Percentiles rank a stretch among this genome's conserved stretches.
Evolutionary conservation across 2,888 invertebrate species (phyloP).

Genomic region (Stratiomys singularior): DNA sequence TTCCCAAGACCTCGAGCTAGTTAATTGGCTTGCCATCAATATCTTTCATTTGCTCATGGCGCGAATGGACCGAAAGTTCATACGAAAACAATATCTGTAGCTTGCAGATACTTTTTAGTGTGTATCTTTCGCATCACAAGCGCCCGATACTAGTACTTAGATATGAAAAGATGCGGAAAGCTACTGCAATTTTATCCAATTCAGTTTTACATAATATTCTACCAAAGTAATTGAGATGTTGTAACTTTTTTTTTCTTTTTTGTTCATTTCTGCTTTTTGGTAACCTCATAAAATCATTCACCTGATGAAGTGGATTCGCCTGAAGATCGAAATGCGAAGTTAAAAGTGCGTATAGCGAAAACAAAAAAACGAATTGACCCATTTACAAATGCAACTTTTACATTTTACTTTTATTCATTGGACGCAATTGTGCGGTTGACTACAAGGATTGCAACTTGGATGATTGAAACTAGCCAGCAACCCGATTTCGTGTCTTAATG

Average conservation of each 20-base stretch:
- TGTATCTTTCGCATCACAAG: not conserved
- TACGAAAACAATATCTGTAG: not conserved
- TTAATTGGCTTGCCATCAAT: slow-evolving; percentile 29
- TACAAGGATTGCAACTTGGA: too few relatives aligned
- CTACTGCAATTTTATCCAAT: slow-evolving; percentile 19
- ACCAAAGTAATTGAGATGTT: slow-evolving; percentile 9
- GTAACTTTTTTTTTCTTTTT: slow-evolving; percentile 7
- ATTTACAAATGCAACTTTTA: slow-evolving; percentile 29
- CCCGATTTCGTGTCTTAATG: not conserved
- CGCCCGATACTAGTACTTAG: not conserved
- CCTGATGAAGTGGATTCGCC: not conserved
- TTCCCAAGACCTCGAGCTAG: slow-evolving; percentile 42
- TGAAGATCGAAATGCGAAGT: not conserved
- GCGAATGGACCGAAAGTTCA: not conserved
- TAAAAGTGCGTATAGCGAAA: not conserved
- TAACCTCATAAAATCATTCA: not conserved
- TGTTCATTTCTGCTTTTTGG: not conserved
- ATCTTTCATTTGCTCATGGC: slow-evolving; percentile 20
- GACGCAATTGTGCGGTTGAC: too few relatives aligned
- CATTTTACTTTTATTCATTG: not conserved
- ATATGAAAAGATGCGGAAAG: not conserved
- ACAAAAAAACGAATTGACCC: not conserved
- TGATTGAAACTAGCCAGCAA: not conserved
- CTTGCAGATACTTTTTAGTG: not conserved
- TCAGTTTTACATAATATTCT: slow-evolving; percentile 34